These are phyloP conservation scores for Gortyna flavago DNA, from an alignment of 2,888 invertebrate species.

Conservation along the genomic window DNA sequence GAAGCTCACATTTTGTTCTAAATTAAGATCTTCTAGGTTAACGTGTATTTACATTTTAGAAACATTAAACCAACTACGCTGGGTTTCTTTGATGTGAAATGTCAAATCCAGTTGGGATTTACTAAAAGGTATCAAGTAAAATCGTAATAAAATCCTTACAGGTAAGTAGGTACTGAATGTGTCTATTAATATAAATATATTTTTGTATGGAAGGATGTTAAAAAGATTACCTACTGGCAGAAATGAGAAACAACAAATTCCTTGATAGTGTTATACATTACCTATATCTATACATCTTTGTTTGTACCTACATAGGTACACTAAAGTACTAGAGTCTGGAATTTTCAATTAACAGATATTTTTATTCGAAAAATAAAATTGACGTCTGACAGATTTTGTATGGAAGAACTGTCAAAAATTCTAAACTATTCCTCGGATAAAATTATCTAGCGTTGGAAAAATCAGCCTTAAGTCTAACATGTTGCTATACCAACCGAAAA, in stretches of 20 bases:
- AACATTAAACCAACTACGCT: constrained; percentile 24
- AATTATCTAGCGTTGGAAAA: too few species aligned
- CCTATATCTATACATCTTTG: background rate
- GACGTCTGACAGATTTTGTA: too few species aligned
- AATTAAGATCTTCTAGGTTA: background rate
- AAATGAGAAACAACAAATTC: background rate
- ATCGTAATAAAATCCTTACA: constrained; percentile 4
- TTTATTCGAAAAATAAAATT: too few species aligned
- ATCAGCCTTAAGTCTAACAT: constrained; percentile 5
- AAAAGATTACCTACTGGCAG: background rate
- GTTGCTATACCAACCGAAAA: background rate
- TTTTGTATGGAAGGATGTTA: background rate
- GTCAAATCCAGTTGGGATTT: background rate
- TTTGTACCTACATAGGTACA: background rate
- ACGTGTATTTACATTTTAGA: constrained; percentile 20
- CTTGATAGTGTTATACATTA: background rate
- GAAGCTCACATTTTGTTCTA: constrained; percentile 16
- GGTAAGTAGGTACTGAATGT: background rate
- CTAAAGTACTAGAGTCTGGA: background rate
- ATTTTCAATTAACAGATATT: background rate
- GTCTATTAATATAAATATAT: too few species aligned
- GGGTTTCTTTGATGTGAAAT: constrained; percentile 38
- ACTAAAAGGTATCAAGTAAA: constrained; percentile 13
- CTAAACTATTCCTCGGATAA: too few species aligned
- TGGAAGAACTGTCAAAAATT: too few species aligned